These are phyloP conservation scores for Manduca sexta DNA, from an alignment of 1,140 invertebrate genomes.

Conservation along the genomic window DNA sequence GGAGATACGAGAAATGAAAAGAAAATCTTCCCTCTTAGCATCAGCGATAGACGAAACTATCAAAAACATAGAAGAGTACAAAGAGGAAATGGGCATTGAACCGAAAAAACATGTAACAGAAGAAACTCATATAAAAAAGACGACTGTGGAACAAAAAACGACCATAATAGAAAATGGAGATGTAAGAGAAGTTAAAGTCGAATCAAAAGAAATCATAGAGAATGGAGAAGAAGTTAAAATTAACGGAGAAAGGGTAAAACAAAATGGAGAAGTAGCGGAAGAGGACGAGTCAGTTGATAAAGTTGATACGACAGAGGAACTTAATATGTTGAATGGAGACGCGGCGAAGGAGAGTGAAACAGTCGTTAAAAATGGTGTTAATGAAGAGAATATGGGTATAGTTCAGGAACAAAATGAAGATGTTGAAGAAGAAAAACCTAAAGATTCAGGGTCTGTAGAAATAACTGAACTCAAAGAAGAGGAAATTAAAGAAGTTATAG, in stretches of 20 bases:
- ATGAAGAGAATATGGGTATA: neutral
- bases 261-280: too few relatives aligned
- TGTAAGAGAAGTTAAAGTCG: neutral
- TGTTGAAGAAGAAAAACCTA: neutral
- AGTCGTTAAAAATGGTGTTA: neutral
- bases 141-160: neutral
- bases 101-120: constrained; percentile 16
- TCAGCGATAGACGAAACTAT: constrained; percentile 56
- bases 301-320: neutral
- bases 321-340: neutral
- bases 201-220: constrained; percentile 8
- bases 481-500: too few relatives aligned
- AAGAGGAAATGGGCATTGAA: constrained; percentile 40
- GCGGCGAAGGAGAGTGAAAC: neutral
- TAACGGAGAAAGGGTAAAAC: too few relatives aligned
- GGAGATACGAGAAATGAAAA: constrained; percentile 51
- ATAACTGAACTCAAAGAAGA: neutral
- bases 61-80: constrained; percentile 57
- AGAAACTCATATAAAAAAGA: constrained; percentile 10
- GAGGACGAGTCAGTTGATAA: too few relatives aligned
- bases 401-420: too few relatives aligned
- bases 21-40: constrained; percentile 49
- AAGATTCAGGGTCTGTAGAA: neutral
- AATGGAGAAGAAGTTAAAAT: neutral
- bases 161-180: constrained; percentile 1